Evolutionary conservation across 2,888 invertebrate species (phyloP), one percentile per base, ranked within the genome.

Genomic region (Campopleginae sp.): DNA sequence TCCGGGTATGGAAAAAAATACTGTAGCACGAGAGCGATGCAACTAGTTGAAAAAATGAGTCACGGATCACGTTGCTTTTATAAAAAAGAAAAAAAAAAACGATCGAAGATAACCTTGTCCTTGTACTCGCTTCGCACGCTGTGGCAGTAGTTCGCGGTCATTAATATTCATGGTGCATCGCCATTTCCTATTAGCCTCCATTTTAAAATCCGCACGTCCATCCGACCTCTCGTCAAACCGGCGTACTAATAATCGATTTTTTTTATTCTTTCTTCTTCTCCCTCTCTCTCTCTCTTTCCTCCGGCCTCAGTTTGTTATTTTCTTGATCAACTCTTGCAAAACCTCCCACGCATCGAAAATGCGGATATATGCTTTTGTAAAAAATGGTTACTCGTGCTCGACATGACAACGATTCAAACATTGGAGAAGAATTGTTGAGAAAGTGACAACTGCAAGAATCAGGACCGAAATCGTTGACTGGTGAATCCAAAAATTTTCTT

Each of bases 181-280:
- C 79, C 33, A 70, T 82, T 80, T 85, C 76, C 82, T 72, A 85
- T 82, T 82, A 85, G 77, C 82, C 85, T 76, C 80, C 66, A 85
- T 85, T 82, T 85, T 85, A 46, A 61, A 80, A 58, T 80, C 80
- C 81, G 72, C 61, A 72, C 54, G 76, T 77, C 51, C 78, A 66
- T 68, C 27, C 71, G 76, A 82, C 72, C 85, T 85, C 68, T 80
- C 58, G 74, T 19, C 27, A 76, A 76, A 79, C 70, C 79, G 44
- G 12, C 38, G 44, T 31, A 65, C 27, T 76, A 70, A 80, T 71
- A 48, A 71, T 27, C 54, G 54, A 66, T 71, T 63, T 75, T 71
- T 76, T 27, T 19, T 17, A 33, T 66, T 48, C 31, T 71, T 42
- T 72, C 54, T 72, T 23, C 38, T 54, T 54, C 33, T 31, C n/a